Percentiles rank a stretch among this genome's conserved stretches.
phyloP scores from a whole-genome alignment of 30 jellyfish, hydroid and myxozoan genomes.

The Aurelia sp. region DNA sequence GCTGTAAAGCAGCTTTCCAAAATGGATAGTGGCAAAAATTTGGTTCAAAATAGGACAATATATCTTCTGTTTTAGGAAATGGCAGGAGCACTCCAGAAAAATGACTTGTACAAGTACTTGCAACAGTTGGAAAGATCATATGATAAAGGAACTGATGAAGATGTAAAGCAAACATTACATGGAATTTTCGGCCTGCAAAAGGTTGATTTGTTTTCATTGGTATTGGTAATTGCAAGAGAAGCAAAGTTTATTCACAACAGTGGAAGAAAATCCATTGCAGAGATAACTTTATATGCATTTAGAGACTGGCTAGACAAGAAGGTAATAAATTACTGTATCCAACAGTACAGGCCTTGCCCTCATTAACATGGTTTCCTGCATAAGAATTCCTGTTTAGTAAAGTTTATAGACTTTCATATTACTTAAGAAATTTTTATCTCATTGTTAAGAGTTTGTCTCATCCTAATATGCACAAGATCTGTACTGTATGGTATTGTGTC shows the following conservation, averaged over 20 bases:
- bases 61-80: background rate
- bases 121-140: constrained; percentile 12
- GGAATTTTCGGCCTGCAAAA: background rate
- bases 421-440: background rate
- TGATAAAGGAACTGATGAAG: constrained; percentile 24
- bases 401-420: too few species aligned
- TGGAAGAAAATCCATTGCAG: constrained; percentile 47
- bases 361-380: background rate
- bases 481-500: too few species aligned
- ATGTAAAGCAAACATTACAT: constrained; percentile 1
- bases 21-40: too few species aligned
- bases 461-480: too few species aligned
- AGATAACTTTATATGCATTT: constrained; percentile 25
- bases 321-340: constrained; percentile 9
- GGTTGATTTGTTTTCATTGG: constrained; percentile 29
- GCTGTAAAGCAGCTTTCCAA: too few species aligned
- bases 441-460: background rate
- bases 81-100: background rate
- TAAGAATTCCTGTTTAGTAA: too few species aligned
- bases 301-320: constrained; percentile 46
- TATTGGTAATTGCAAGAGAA: constrained; percentile 33
- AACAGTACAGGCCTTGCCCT: background rate
- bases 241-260: background rate
- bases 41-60: too few species aligned
- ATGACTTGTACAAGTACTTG: background rate